Evolutionary conservation across 2,797 vertebrate species (phyloP), one percentile per base, ranked within the genome.

Genomic region (Galagoides demidoff): DNA sequence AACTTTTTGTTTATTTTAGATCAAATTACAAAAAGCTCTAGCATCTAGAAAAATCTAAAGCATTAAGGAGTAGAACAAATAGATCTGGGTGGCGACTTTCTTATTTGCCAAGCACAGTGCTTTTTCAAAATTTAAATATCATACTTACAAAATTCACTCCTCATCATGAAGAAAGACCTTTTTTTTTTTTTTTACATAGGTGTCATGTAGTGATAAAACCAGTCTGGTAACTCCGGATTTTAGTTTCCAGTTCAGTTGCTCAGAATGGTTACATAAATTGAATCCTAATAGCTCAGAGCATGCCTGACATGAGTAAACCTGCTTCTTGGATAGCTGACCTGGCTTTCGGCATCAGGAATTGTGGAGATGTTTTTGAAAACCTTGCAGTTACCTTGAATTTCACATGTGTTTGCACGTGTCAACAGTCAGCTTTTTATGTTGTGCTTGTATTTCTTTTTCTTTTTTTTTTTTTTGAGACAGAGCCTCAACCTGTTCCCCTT

Each of bases 201-300:
- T 84, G 27, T 78, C 39, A 79, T 82, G 17, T 78, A 64, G 70
- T 37, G 73, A 7, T 57, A 43, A 39, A 86, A 86, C 52, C 34
- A 91, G 13, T 81, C 14, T 70, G 43, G 52, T 71, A 88, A 92
- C 10, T 37, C 23, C 5, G 64, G 14, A 57, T 49, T 89, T 78
- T 76, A 77, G 55, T 88, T 82, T 77, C 86, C 23, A 85, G n/a
- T 85, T 90, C 7, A 37, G 19, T 89, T 83, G 19, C 49, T 93
- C 71, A 90, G 43, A 94, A 85, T 68, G 57, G 74, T 89, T 92
- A 85, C 34, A 17, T 27, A 94, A 89, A 74, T 89, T 59, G 39
- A 89, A 74, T 79, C 89, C 68, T 39, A 34, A 74, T 78, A 82
- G 23, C 5, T 27, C 83, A 57, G 39, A 82, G 25, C 70, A 73